Percentiles rank a stretch among this genome's conserved stretches.
These are phyloP conservation scores for Sebastes cheni DNA, from an alignment of 2,797 vertebrate species.

Conservation along the genomic window DNA sequence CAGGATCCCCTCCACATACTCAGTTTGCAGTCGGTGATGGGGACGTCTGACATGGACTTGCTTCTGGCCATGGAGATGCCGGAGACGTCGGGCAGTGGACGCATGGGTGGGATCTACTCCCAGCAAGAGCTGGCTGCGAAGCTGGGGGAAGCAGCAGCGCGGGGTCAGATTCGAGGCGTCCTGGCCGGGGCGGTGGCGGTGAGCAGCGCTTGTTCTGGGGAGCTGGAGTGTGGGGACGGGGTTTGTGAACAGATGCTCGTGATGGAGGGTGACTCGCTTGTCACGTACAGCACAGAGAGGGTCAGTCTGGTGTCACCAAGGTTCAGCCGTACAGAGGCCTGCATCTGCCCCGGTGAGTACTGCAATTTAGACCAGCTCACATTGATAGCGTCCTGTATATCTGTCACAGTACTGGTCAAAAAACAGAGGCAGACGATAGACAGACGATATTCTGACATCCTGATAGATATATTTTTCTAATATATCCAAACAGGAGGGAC, in stretches of 20 bases:
- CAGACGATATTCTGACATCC: neutral
- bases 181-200: constrained; percentile 84
- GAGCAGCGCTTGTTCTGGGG: constrained; percentile 85
- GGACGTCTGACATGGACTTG: constrained; percentile 84
- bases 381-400: neutral
- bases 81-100: constrained; percentile 47
- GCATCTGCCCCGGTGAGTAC: constrained; percentile 77
- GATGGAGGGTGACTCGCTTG: constrained; percentile 83
- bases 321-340: constrained; percentile 75
- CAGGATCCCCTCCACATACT: constrained; percentile 90
- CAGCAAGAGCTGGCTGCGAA: constrained; percentile 84
- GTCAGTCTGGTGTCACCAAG: constrained; percentile 90
- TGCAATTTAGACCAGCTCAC: neutral
- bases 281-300: constrained; percentile 92
- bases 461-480: neutral
- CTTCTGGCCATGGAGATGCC: constrained; percentile 89
- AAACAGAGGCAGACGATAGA: neutral
- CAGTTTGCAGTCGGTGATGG: constrained; percentile 86
- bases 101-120: constrained; percentile 76
- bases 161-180: constrained; percentile 86
- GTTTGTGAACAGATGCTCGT: constrained; percentile 88
- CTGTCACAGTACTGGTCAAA: neutral
- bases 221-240: constrained; percentile 88
- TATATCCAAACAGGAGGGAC: constrained; percentile 79
- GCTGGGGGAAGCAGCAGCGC: constrained; percentile 85